Evolutionary conservation across 2,113 vertebrate genomes (phyloP), one percentile per base, ranked within the genome.

Genomic region (Thryonomys swinderianus): DNA sequence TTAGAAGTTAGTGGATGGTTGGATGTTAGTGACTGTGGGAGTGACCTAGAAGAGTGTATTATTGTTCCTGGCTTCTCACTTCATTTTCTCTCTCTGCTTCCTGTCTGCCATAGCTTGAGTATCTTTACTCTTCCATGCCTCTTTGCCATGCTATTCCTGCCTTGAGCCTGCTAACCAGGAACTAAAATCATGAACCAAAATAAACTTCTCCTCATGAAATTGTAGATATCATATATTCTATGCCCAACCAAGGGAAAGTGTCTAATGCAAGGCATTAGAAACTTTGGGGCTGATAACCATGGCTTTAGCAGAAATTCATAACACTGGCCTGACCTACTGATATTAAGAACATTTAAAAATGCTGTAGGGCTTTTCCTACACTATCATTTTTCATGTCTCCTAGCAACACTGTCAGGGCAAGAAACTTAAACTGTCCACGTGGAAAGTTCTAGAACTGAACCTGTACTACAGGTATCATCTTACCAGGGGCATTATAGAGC

Each of bases 381-480:
- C 9, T 76, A 18, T 30, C 27, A 3, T 59, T 27, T 90, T 59
- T 96, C 32, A 87, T 34, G 30, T 79, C 80, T 85, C 14, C 64
- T 93, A 74, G 53, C 11, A 90, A 55, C n/a, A 55, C 21, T 69
- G 7, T 57, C 45, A 84, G 23, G 12, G 27, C 34, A 61, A 82
- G 66, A 90, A 88, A 42, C 61, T 66, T 0, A 20, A 80, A 40
- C 4, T 55, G 6, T 3, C 25, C 32, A 27, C 23, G 27, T 64
- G 27, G 86, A 78, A 93, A 87, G 32, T 95, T 94, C 81, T 90
- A 82, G 66, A 90, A 91, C 4, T 37, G 51, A 90, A 30, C 73
- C 12, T 53, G n/a, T 51, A 62, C 20, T 81, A 45, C 7, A 66
- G 71, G 11, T 23, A 8, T 83, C 21, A 88, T 85, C 10, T 2